phyloP scores from a whole-genome alignment of 1,140 invertebrate species.

The Lordiphosa stackelbergi region DNA sequence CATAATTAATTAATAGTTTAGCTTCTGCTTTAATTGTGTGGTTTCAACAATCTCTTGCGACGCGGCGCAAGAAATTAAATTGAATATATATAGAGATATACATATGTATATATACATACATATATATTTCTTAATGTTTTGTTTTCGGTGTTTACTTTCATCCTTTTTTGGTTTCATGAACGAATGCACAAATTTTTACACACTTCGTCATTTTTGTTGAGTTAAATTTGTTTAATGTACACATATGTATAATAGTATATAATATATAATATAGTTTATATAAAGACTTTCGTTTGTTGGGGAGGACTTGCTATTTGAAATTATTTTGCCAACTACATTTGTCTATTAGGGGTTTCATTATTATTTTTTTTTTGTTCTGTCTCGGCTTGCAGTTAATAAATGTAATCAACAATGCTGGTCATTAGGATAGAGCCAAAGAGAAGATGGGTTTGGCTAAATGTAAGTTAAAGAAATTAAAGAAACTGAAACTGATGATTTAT shows the following conservation, averaged over 20 bases:
- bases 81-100: slow-evolving; percentile 63
- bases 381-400: neutral
- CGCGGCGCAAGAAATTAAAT: slow-evolving; percentile 42
- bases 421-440: no score
- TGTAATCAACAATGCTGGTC: no score
- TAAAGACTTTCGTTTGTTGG: slow-evolving; percentile 47
- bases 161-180: slow-evolving; percentile 69
- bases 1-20: slow-evolving; percentile 66
- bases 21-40: slow-evolving; percentile 63
- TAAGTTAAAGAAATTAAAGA: no score
- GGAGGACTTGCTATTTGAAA: slow-evolving; percentile 6
- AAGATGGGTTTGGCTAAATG: no score
- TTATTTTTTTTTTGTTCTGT: neutral
- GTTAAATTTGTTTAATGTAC: slow-evolving; percentile 54
- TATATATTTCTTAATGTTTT: slow-evolving; percentile 67
- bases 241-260: slow-evolving; percentile 56
- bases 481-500: no score
- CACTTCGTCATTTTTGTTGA: slow-evolving; percentile 60
- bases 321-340: slow-evolving; percentile 55
- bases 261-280: slow-evolving; percentile 64
- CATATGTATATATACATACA: slow-evolving; percentile 42
- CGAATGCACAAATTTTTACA: slow-evolving; percentile 73
- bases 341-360: slow-evolving; percentile 43
- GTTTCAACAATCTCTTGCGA: slow-evolving; percentile 37
- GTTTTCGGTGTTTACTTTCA: slow-evolving; percentile 72